Base-by-base conservation (phyloP, 2,113 vertebrate species). In the Lepisosteus osseus region DNA sequence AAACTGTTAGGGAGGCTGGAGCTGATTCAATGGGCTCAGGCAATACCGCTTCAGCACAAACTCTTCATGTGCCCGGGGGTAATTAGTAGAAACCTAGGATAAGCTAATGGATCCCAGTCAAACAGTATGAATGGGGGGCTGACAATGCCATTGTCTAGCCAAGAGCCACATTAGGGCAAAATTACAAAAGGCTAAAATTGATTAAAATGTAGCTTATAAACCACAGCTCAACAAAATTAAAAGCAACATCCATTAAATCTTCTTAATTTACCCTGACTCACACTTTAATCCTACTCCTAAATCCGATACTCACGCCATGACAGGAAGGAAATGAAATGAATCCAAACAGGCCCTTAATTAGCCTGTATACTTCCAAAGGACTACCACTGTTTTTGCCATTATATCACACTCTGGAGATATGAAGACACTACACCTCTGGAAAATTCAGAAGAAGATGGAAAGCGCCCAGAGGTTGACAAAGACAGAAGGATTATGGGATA, bases 241-340 rank as follows among this genome's bases (percentile, higher is more conserved):
- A 84, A 78, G 75, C 73, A 72, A 76, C 69, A 69, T 75, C 78
- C 75, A 76, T 84, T 85, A 85, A 74, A 66, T 73, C 72, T 75
- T 62, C 81, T 81, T 85, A 77, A 84, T 82, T 87, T 64, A 74
- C 47, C 56, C 74, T 79, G 65, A 78, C 75, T 78, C 66, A 67
- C 66, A 61, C 70, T 68, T 72, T 69, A 73, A 74, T 74, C 74
- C 73, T 69, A 69, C 47, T 69, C 65, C 74, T 71, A 47, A 79
- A 72, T 69, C 78, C 81, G 72, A 85, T 82, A 82, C 79, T 70
- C 79, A 67, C 74, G 72, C 68, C 63, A 9, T 81, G 85, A 86
- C 84, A 86, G 80, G 78, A 84, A 68, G 83, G 74, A 82, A 85
- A 88, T 90, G 74, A 82, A 85, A 88, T 90, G 74, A 74, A 82